Percentiles rank a stretch among this genome's conserved stretches.
These are phyloP conservation scores for Corella eumyota DNA, from an alignment of 23 tunicate species.

Conservation along the genomic window DNA sequence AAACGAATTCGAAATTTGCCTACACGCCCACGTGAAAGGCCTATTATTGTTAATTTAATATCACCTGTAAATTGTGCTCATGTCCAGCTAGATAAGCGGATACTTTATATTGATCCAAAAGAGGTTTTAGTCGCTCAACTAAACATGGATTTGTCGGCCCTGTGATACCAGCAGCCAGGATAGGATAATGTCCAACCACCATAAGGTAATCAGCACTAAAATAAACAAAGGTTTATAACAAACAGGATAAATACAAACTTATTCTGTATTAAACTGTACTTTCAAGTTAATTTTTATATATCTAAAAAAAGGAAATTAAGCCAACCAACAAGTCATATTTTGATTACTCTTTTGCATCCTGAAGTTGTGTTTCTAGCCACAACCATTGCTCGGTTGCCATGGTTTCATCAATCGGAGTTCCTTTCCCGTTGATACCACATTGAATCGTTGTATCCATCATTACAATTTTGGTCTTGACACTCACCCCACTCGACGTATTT, in stretches of 20 bases:
- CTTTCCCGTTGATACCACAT: slow-evolving; percentile 34
- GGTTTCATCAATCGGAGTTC: slow-evolving; percentile 30
- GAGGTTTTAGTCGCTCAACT: slow-evolving; percentile 30
- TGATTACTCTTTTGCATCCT: slow-evolving; percentile 23
- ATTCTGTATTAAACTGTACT: no score
- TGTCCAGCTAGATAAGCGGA: slow-evolving; percentile 56
- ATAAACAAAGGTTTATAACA: no score
- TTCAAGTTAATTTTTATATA: no score
- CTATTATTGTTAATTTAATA: neutral
- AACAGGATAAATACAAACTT: no score
- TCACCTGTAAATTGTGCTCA: slow-evolving; percentile 46
- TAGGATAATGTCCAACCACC: slow-evolving; percentile 56
- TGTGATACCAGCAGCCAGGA: slow-evolving; percentile 33
- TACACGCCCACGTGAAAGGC: neutral
- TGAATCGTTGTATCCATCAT: slow-evolving; percentile 71
- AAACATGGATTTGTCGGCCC: slow-evolving; percentile 36
- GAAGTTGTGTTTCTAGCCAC: slow-evolving; percentile 53
- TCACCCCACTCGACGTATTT: neutral
- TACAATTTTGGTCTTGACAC: slow-evolving; percentile 28
- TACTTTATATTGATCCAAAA: slow-evolving; percentile 37
- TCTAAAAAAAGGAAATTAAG: no score
- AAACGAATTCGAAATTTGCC: neutral
- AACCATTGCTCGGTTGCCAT: slow-evolving; percentile 61
- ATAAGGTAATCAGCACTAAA: slow-evolving; percentile 46
- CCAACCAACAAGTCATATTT: no score